Percentiles rank a stretch among this genome's conserved stretches.
phyloP scores from a whole-genome alignment of 2,113 vertebrate genomes.

The Scalopus aquaticus region DNA sequence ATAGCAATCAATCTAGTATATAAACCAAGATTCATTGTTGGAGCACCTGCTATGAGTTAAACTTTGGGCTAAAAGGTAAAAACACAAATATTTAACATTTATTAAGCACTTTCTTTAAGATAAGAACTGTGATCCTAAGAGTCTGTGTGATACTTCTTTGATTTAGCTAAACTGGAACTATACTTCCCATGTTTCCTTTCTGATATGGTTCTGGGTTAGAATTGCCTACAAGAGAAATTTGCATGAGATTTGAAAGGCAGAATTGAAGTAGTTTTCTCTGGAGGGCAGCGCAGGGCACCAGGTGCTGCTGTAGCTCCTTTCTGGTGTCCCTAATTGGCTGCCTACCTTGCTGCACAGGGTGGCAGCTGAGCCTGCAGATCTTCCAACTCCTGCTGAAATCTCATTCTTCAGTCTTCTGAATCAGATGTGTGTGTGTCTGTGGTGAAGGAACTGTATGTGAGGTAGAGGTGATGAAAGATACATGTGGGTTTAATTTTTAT shows the following conservation, averaged over 20 bases:
- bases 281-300: neutral
- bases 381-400: neutral
- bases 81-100: constrained; percentile 13
- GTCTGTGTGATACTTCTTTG: neutral
- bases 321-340: rapidly evolving
- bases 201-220: neutral
- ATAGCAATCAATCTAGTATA: neutral
- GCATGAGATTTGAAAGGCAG: neutral
- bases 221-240: neutral
- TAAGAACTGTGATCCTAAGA: neutral
- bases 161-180: neutral
- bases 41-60: neutral
- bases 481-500: neutral
- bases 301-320: neutral
- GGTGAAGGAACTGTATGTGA: neutral
- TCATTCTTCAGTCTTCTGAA: neutral
- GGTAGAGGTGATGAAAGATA: neutral
- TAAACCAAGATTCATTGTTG: neutral
- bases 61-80: neutral
- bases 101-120: neutral
- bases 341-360: neutral
- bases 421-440: neutral
- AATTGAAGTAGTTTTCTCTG: neutral
- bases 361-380: neutral
- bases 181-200: neutral